phyloP scores from a whole-genome alignment of 1,140 invertebrate genomes.

The Potamilus streckersoni region DNA sequence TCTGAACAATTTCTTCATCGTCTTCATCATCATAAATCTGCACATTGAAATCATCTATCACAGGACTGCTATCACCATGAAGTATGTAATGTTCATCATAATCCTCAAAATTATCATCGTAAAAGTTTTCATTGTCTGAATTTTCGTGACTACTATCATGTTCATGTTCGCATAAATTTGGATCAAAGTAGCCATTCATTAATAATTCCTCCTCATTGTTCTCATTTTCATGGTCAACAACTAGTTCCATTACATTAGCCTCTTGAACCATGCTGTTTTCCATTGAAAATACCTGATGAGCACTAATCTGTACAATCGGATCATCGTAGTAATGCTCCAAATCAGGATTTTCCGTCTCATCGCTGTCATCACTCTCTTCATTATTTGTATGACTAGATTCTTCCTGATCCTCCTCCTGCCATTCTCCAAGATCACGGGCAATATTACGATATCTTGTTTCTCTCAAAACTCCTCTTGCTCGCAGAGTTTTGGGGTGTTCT shows the following conservation, averaged over 20 bases:
- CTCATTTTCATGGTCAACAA: slow-evolving; percentile 18
- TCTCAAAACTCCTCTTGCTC: slow-evolving; percentile 62
- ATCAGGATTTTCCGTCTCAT: slow-evolving; percentile 55
- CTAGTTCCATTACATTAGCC: slow-evolving; percentile 8
- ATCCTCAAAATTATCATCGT: slow-evolving; percentile 62
- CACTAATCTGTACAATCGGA: slow-evolving; percentile 31
- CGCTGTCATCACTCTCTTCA: slow-evolving; percentile 44
- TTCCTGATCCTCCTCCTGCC: slow-evolving; percentile 47
- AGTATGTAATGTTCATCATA: slow-evolving; percentile 62
- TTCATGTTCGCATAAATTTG: slow-evolving; percentile 36
- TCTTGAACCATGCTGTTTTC: slow-evolving; percentile 36
- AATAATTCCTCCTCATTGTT: slow-evolving; percentile 31
- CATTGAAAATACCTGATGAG: slow-evolving; percentile 31
- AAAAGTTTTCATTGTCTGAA: slow-evolving; percentile 61
- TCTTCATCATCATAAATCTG: slow-evolving; percentile 41
- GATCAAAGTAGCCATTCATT: slow-evolving; percentile 50
- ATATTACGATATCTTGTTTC: slow-evolving; percentile 61
- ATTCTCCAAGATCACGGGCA: slow-evolving; percentile 58
- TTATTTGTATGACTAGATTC: slow-evolving; percentile 27
- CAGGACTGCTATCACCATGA: slow-evolving; percentile 44
- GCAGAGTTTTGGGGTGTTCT: slow-evolving; percentile 64
- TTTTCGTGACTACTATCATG: slow-evolving; percentile 44
- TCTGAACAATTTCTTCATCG: slow-evolving; percentile 51
- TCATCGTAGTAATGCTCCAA: slow-evolving; percentile 60
- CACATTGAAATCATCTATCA: slow-evolving; percentile 54